These are phyloP conservation scores for Phorcus lineatus DNA, from an alignment of 2,888 invertebrate genomes.

Conservation along the genomic window DNA sequence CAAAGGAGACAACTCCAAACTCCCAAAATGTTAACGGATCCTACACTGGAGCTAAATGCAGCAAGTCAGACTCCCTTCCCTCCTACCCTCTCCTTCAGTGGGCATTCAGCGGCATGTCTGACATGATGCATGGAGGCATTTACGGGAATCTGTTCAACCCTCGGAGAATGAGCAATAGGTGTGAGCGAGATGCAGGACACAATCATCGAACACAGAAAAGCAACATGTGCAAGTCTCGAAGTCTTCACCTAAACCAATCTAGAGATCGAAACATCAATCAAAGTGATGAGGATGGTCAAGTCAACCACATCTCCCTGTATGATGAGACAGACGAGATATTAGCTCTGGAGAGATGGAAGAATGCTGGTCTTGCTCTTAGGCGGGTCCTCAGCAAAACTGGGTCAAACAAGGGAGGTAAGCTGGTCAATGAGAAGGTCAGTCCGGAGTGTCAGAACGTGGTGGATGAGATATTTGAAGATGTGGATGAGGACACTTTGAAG, in stretches of 20 bases:
- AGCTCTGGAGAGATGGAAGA: slow-evolving; percentile 19
- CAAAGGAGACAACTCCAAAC: background rate
- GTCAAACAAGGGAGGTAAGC: background rate
- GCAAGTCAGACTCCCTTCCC: background rate
- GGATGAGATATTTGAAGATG: slow-evolving; percentile 18
- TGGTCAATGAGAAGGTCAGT: background rate
- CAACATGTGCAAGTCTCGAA: background rate
- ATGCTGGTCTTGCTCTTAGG: slow-evolving; percentile 6
- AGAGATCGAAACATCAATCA: background rate
- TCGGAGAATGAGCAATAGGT: background rate
- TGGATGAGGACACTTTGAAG: background rate
- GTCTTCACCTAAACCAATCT: background rate
- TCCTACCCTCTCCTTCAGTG: background rate
- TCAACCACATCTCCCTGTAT: slow-evolving; percentile 14
- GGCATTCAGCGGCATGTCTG: background rate
- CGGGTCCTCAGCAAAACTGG: background rate
- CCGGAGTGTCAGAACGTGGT: slow-evolving; percentile 9
- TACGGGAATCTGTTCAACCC: background rate
- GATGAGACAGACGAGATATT: background rate
- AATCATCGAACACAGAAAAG: background rate
- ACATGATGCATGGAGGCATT: background rate
- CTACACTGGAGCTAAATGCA: background rate
- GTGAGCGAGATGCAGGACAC: background rate
- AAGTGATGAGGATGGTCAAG: background rate
- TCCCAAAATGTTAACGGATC: background rate